Evolutionary conservation across 2,113 vertebrate genomes (phyloP), one percentile per base, ranked within the genome.

Genomic region (Brachionichthys hirsutus): DNA sequence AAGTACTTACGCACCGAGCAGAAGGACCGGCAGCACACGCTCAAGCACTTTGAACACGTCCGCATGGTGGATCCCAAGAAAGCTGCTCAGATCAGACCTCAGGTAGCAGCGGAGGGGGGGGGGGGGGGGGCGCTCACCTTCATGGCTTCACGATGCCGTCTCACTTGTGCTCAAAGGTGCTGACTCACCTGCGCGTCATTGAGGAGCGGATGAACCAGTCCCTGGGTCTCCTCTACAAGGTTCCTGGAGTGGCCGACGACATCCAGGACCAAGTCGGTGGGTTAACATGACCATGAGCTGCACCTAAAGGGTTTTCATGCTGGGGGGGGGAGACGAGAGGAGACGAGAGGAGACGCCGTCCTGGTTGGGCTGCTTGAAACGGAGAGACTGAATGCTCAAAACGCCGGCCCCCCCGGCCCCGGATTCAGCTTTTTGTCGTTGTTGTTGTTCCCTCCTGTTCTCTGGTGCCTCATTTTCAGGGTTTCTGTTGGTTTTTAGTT

Each of bases 171-270:
- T n/a, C 52, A 59, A 36, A 99, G 97, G 97, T 99, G 38, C 92
- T 99, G 92, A 99, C 96, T 34, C 97, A 99, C 84, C 93, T 99
- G 76, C 95, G 94, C 36, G 95, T 99, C 73, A 99, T 98, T 49
- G 97, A 98, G 18, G 97, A 99, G 73, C 92, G 97, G 47, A 98
- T 99, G 96, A 99, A 99, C 88, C 96, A 99, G 89, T 98, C 95
- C 70, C 93, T 99, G 54, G 95, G 94, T 9, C 93, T 98, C 63
- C 95, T 99, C 54, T 99, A 98, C 91, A 99, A 98, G 9, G 95
- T 98, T 1, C 97, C 97, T 2, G 93, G 94, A 0, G 93, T 99
- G 63, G 94, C 94, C 0, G 95, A 97, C 35, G 94, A 98, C 54
- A 98, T 99, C 87, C 95, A 98, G 82, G 96, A 98, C 78, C 94